Percentiles rank a stretch among this genome's conserved stretches.
Conservation (phyloP, 2,797 vertebrate genomes). For the Mormyrops boulengeri region DNA sequence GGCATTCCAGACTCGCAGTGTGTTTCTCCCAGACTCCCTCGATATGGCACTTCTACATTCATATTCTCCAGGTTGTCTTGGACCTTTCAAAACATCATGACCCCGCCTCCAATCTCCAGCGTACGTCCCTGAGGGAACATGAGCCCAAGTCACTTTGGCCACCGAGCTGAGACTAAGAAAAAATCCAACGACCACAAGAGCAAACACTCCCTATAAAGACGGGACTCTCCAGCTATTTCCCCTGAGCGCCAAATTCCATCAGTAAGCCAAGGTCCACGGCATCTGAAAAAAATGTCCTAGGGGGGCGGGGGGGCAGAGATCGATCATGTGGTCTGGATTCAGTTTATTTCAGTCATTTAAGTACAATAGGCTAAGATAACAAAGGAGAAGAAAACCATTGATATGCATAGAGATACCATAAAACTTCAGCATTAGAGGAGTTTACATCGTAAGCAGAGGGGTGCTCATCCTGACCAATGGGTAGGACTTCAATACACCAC, state of each 20-base stretch:
- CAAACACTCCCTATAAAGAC: background rate
- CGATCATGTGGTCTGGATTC: background rate
- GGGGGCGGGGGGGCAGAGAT: background rate
- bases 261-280: no score
- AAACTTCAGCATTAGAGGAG: background rate
- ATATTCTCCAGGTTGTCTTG: background rate
- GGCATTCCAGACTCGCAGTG: background rate
- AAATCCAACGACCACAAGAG: background rate
- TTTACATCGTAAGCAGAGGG: background rate
- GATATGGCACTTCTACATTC: background rate
- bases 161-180: background rate
- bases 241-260: no score
- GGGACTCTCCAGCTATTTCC: no score
- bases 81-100: background rate
- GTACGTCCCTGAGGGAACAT: background rate
- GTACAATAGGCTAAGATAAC: background rate
- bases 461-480: background rate
- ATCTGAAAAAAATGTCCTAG: no score
- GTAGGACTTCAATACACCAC: background rate
- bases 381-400: background rate
- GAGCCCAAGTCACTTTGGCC: background rate
- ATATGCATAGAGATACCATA: background rate
- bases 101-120: background rate
- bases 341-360: background rate
- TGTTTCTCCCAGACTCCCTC: background rate